Conservation (phyloP, 2,888 invertebrate species). For the Rhagonycha lutea region DNA sequence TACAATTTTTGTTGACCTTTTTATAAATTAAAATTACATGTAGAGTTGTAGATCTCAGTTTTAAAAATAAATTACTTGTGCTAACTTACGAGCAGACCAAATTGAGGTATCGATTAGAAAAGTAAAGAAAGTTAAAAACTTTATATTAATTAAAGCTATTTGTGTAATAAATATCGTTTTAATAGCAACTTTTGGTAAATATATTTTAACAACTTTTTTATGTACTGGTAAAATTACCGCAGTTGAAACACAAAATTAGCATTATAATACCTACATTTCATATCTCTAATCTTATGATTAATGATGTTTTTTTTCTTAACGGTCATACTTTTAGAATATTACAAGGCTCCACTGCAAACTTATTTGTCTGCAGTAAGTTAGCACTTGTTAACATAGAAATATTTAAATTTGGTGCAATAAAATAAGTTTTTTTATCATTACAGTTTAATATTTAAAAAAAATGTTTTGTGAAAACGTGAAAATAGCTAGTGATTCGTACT, state of each 20-base stretch:
- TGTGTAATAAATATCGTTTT: background rate
- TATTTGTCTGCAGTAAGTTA: conserved; percentile 15
- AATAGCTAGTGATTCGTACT: conserved; percentile 41
- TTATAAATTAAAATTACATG: conserved; percentile 7
- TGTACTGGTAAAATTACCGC: background rate
- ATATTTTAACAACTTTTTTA: conserved; percentile 3
- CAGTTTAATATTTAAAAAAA: conserved; percentile 10
- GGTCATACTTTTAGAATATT: background rate
- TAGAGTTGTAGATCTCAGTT: conserved; percentile 22
- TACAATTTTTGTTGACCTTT: background rate
- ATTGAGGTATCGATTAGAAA: background rate
- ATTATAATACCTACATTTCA: conserved; percentile 1
- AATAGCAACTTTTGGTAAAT: background rate
- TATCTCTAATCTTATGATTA: conserved; percentile 5
- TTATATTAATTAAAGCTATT: background rate
- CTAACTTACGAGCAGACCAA: background rate
- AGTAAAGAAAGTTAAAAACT: background rate
- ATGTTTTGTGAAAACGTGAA: conserved; percentile 31
- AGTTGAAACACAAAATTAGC: background rate
- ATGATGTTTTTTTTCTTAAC: background rate
- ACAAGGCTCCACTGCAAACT: background rate
- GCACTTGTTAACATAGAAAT: conserved; percentile 5
- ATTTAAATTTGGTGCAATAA: conserved; percentile 33
- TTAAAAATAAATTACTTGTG: conserved; percentile 1
- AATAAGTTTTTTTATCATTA: conserved; percentile 18